A percentile compares a stretch with the other conserved stretches of the same genome.
phyloP scores from a whole-genome alignment of 2,888 invertebrate species.

The Sepioteuthis lessoniana region DNA sequence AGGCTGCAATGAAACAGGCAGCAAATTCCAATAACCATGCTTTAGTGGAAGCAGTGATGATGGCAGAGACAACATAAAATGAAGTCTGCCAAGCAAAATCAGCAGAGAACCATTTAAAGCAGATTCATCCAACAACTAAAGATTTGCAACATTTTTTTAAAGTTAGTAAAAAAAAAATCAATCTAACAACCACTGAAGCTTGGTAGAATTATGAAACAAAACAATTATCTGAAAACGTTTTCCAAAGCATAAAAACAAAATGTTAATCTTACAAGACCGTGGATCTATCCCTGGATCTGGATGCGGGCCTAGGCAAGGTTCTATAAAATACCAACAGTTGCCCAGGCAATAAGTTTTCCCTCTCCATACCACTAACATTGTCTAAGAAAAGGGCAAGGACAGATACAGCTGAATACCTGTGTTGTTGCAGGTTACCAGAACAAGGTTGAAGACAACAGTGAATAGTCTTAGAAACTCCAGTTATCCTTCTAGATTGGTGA shows the following conservation, averaged over 20 bases:
- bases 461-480: too few relatives aligned
- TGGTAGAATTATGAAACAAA: neutral
- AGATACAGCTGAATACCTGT: too few relatives aligned
- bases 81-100: neutral
- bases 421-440: too few relatives aligned
- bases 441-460: too few relatives aligned
- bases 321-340: too few relatives aligned
- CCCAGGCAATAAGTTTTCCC: too few relatives aligned
- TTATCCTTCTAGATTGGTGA: too few relatives aligned
- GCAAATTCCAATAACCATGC: constrained; percentile 39
- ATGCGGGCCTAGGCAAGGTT: too few relatives aligned
- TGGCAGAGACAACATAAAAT: neutral
- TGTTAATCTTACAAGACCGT: too few relatives aligned
- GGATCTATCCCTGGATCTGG: too few relatives aligned
- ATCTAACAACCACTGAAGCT: neutral
- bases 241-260: neutral
- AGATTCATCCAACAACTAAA: neutral
- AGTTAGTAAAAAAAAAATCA: neutral
- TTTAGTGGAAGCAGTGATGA: neutral
- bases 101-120: neutral
- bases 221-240: neutral
- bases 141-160: neutral
- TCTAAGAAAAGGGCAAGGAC: too few relatives aligned
- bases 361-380: too few relatives aligned
- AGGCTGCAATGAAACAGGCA: constrained; percentile 45